These are phyloP conservation scores for Mesorhabditis sp. DNA, from an alignment of 2,888 invertebrate genomes.

Conservation along the genomic window DNA sequence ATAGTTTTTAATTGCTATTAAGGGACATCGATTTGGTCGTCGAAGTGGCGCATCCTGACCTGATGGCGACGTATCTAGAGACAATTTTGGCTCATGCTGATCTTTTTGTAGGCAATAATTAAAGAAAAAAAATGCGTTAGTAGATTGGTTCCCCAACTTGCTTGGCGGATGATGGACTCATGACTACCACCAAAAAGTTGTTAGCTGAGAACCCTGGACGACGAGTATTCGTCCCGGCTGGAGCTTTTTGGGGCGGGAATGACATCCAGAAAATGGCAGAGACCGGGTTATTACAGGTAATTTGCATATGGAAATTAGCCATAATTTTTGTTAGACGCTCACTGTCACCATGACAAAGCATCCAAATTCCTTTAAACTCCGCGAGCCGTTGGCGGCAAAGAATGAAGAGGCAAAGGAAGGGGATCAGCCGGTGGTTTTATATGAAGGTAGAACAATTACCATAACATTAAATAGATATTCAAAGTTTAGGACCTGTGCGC, in stretches of 20 bases:
- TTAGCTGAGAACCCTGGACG: conserved; percentile 33
- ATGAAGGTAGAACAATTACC: conserved; percentile 59
- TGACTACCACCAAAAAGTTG: conserved; percentile 57
- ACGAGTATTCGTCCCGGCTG: conserved; percentile 62
- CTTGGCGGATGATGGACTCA: conserved; percentile 60
- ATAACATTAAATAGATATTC: conserved; percentile 3
- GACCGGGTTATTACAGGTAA: conserved; percentile 61
- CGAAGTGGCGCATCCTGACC: conserved; percentile 65
- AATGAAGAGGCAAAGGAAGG: conserved; percentile 56
- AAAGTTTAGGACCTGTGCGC: conserved; percentile 61
- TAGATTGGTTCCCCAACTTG: conserved; percentile 66
- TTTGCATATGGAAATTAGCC: background rate
- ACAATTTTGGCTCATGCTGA: conserved; percentile 61
- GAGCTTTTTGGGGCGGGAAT: conserved; percentile 66
- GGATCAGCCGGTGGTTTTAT: conserved; percentile 59
- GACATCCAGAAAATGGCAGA: conserved; percentile 65
- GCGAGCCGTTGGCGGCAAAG: conserved; percentile 60
- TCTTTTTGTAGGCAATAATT: conserved; percentile 60
- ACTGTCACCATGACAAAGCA: conserved; percentile 65
- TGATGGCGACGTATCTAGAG: conserved; percentile 61
- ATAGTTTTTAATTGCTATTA: conserved; percentile 8
- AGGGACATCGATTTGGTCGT: conserved; percentile 58
- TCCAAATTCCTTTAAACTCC: conserved; percentile 62
- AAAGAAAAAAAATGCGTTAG: background rate
- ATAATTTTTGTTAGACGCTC: conserved; percentile 57